Conservation (phyloP, 2,888 invertebrate species). For the Entomobrya multifasciata region DNA sequence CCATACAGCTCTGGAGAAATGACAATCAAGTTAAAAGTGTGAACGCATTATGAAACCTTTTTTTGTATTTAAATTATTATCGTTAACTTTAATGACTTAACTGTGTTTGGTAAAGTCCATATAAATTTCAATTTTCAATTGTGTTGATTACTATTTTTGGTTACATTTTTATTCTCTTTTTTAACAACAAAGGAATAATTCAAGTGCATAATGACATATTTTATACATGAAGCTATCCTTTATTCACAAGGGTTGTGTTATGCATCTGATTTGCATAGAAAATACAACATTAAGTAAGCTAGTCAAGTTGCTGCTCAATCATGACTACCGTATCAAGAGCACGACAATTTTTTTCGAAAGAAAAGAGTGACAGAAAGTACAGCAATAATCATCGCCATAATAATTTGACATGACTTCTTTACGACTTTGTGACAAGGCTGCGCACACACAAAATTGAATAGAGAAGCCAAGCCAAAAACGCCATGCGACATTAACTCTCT, state of each 20-base stretch:
- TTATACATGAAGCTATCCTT: constrained; percentile 6
- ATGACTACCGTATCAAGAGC: constrained; percentile 63
- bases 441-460: not conserved
- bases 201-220: not conserved
- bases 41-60: not conserved
- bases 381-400: constrained; percentile 77
- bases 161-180: not conserved
- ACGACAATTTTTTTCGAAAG: constrained; percentile 12
- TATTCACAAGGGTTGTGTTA: not conserved
- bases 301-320: not conserved
- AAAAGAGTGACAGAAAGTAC: constrained; percentile 76
- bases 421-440: constrained; percentile 70
- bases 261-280: constrained; percentile 50
- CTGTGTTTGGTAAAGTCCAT: not conserved
- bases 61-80: constrained; percentile 2
- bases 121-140: not conserved
- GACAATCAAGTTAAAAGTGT: constrained; percentile 17
- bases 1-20: constrained; percentile 35
- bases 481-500: constrained; percentile 47
- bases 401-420: constrained; percentile 77
- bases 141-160: constrained; percentile 30
- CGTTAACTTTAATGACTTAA: constrained; percentile 28
- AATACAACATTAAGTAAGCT: constrained; percentile 30
- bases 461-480: not conserved
- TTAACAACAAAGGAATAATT: not conserved